phyloP scores from a whole-genome alignment of 2,888 invertebrate genomes.

The Clunio marinus region DNA sequence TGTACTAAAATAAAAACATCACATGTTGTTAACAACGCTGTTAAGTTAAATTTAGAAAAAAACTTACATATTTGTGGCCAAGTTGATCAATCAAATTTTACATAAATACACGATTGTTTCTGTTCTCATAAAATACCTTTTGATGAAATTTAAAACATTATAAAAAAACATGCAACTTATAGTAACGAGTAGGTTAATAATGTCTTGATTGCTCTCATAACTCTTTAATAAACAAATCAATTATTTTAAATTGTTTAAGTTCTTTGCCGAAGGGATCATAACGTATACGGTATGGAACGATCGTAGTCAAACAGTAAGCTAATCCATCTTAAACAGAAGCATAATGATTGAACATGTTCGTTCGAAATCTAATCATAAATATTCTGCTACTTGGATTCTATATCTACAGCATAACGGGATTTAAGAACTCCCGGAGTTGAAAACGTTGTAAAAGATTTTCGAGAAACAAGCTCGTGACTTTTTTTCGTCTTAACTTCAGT shows the following conservation, averaged over 20 bases:
- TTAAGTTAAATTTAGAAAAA: not conserved
- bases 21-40: not conserved
- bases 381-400: not conserved
- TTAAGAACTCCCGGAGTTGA: not conserved
- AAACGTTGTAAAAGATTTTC: not conserved
- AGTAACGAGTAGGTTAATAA: not conserved
- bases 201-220: conserved; percentile 4
- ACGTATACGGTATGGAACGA: not conserved
- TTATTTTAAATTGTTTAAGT: conserved; percentile 1
- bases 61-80: too few species aligned
- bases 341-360: not conserved
- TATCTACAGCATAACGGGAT: not conserved
- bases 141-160: not conserved
- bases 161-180: not conserved
- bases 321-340: not conserved
- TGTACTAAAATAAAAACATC: not conserved
- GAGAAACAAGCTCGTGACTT: not conserved
- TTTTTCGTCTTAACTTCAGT: too few species aligned
- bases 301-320: not conserved
- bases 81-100: conserved; percentile 1
- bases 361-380: conserved; percentile 3
- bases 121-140: too few species aligned
- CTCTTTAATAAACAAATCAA: not conserved
- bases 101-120: not conserved
- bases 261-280: not conserved